Evolutionary conservation across 2,888 invertebrate species (phyloP), one percentile per base, ranked within the genome.

Genomic region (Liopterus haemorrhoidalis): DNA sequence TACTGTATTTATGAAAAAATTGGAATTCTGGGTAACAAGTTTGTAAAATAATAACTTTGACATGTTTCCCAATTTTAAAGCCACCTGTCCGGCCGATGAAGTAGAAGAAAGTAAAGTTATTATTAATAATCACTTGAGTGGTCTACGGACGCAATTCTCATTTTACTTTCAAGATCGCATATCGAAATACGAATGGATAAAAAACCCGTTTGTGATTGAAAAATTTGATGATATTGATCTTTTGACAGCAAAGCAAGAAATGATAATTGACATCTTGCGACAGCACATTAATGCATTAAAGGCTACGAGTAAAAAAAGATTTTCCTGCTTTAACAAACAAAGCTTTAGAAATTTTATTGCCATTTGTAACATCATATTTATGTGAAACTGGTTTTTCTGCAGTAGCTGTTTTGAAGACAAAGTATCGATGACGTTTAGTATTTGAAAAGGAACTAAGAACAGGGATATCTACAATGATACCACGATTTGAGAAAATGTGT

Each of bases 281-380:
- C 22, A 25, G 18, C 25, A 18, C 32, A 32, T 44, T 48, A 44
- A 48, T 45, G 38, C 41, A 50, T 35, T 51, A 48, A 49, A 49
- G 49, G 51, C 22, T 44, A 35, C 43, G 36, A 43, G 41, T 51
- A 42, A 49, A 46, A 43, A 19, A 28, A 4, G 43, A 49, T 21
- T 45, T 36, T 45, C 48, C 48, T 41, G 38, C 18, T 35, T 39
- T 50, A 18, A 50, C 41, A 38, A 40, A 42, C 12, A 51, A 44
- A 50, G 47, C 48, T 28, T 43, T 50, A 41, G 39, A 48, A 41
- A 48, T 46, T 39, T 48, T 51, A 47, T 46, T 50, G 32, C 49
- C 49, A 4, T 51, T 51, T 47, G 44, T 40, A 43, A 49, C 49
- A n/a, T n/a, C n/a, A n/a, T n/a, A n/a, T n/a, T n/a, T n/a, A n/a